phyloP scores from a whole-genome alignment of 2,888 invertebrate species.

The Leptopilina syphax region DNA sequence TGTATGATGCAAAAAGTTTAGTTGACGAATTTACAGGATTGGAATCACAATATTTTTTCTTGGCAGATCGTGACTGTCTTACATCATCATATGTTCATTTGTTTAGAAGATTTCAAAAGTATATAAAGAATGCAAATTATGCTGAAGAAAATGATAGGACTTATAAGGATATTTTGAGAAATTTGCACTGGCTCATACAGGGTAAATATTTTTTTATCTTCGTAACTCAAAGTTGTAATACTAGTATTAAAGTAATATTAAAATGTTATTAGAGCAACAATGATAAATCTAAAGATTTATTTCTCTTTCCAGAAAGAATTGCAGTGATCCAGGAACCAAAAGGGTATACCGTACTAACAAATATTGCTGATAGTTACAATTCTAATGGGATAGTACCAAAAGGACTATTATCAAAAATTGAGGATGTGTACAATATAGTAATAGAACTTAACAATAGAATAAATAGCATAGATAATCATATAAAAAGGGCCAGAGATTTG shows the following conservation, averaged over 20 bases:
- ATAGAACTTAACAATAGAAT: not conserved
- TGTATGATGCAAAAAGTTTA: not conserved
- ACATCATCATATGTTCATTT: not conserved
- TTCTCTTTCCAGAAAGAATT: not conserved
- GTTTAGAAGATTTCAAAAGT: not conserved
- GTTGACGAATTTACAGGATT: not conserved
- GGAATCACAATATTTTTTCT: not conserved
- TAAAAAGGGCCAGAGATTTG: not conserved
- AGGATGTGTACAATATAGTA: not conserved
- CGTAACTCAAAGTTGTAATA: too few relatives aligned
- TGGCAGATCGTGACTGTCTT: not conserved
- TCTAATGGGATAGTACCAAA: not conserved
- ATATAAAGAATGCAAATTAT: too few relatives aligned
- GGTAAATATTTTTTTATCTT: too few relatives aligned
- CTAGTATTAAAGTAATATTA: too few relatives aligned
- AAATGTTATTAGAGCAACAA: too few relatives aligned
- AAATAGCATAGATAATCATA: not conserved
- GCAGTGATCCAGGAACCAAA: not conserved
- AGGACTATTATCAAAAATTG: not conserved
- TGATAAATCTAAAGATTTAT: not conserved
- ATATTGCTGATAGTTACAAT: not conserved
- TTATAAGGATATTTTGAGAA: too few relatives aligned
- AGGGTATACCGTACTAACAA: not conserved
- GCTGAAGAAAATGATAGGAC: too few relatives aligned
- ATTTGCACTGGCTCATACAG: too few relatives aligned